These are phyloP conservation scores for Archaeoteleia sp. DNA, from an alignment of 2,888 invertebrate genomes.

Conservation along the genomic window DNA sequence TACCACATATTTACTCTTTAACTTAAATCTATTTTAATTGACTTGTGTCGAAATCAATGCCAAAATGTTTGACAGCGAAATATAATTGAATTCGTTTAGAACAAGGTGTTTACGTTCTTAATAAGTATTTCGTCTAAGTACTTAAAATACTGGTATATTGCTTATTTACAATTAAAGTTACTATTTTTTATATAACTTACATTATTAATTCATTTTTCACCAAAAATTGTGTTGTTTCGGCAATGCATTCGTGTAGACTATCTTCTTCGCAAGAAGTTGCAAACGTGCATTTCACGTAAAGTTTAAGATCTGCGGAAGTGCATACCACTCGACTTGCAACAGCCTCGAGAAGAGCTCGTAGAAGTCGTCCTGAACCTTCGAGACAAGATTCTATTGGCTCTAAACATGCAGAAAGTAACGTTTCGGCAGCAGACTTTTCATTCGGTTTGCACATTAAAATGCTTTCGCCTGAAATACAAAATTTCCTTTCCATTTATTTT, in stretches of 20 bases:
- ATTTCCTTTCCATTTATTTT: too few species aligned
- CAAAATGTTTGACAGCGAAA: slow-evolving; percentile 2
- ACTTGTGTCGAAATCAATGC: too few species aligned
- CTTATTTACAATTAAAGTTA: too few species aligned
- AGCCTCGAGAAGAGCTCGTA: slow-evolving; percentile 86
- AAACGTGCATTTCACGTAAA: slow-evolving; percentile 89
- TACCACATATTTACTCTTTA: too few species aligned
- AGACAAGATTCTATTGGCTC: slow-evolving; percentile 90
- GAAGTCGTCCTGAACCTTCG: slow-evolving; percentile 82
- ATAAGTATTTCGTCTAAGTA: neutral
- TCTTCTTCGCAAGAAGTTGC: slow-evolving; percentile 51
- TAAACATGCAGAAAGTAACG: slow-evolving; percentile 81
- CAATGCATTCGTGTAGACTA: slow-evolving; percentile 72
- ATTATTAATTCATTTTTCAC: slow-evolving; percentile 88
- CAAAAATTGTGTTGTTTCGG: slow-evolving; percentile 82
- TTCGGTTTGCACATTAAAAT: slow-evolving; percentile 89
- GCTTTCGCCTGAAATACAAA: slow-evolving; percentile 86
- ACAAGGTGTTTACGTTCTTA: neutral
- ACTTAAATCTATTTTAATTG: too few species aligned
- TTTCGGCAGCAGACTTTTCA: slow-evolving; percentile 83
- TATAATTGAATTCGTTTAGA: slow-evolving; percentile 7
- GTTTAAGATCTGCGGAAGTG: slow-evolving; percentile 82
- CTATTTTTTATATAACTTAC: slow-evolving; percentile 61
- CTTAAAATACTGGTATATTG: too few species aligned
- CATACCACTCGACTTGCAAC: slow-evolving; percentile 91